Base-by-base conservation (phyloP, 1,140 invertebrate genomes). In the Gryllus bimaculatus region DNA sequence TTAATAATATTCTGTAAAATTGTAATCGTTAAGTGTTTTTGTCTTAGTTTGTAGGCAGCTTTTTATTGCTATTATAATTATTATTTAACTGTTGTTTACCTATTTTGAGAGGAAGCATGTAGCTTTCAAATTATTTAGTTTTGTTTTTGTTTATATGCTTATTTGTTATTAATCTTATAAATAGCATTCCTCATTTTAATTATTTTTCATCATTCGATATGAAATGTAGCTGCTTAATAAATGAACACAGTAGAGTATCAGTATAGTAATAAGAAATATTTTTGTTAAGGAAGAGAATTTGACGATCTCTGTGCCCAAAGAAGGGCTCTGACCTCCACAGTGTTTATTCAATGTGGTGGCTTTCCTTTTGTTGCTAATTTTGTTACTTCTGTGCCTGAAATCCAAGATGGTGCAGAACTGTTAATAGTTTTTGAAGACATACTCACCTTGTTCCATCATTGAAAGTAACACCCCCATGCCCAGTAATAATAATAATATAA, bases 21-120 rank as follows among this genome's bases (percentile, higher is more conserved):
- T 79, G 39, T 79, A 79, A n/a, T 39, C 48, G 78, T 79, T 75
- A 79, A 47, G 21, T 47, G 10, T 78, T 80, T 75, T 73, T 66
- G 49, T 74, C 76, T 80, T 80, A 80, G 78, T 80, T 80, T 77
- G 80, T 80, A 79, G 80, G 80, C 80, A 80, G 80, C 80, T 80
- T 80, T 78, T 78, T 74, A 75, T 75, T 47, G 8, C 12, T 79
- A 75, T 74, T 74, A 48, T 15, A 12, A n/a, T 77, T 47, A 15
- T 47, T 47, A 77, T 47, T 47, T 77, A 48, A 26, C 20, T 54
- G 75, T 80, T 79, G 78, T 77, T 80, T 79, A 66, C 76, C 73
- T 76, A 75, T 79, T 39, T 78, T 80, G 48, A 49, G 47, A 79
- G 20, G 78, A 78, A 77, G 26, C 26, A 74, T 39, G 54, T 73